Evolutionary conservation across 2,888 invertebrate genomes (phyloP).

Genomic region (Osmoderma eremita): DNA sequence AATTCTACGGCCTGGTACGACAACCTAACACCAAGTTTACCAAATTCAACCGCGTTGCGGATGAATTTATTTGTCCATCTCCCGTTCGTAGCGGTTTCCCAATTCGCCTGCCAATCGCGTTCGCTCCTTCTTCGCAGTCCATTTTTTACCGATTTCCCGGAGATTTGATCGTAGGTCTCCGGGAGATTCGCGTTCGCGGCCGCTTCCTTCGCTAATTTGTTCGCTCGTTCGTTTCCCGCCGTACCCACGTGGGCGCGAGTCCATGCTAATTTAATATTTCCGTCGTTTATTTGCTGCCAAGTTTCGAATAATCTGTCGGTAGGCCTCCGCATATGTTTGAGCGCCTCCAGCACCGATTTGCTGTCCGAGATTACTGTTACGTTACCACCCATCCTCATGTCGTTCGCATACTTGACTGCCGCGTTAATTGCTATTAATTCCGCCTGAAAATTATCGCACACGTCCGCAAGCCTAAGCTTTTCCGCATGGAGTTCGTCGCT

Average conservation of each 20-base stretch:
- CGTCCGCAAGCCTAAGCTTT: background rate
- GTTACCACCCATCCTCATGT: background rate
- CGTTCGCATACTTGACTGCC: background rate
- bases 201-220: slow-evolving; percentile 10
- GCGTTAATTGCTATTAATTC: background rate
- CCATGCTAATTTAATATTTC: background rate
- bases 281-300: background rate
- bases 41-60: background rate
- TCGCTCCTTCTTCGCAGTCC: background rate
- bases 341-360: too few relatives aligned
- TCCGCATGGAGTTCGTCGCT: too few relatives aligned
- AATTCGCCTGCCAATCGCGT: background rate
- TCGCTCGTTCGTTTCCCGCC: slow-evolving; percentile 1
- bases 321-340: too few relatives aligned
- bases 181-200: background rate
- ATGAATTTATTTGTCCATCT: slow-evolving; percentile 7
- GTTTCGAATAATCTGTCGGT: background rate
- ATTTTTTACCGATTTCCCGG: background rate
- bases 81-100: background rate
- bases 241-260: slow-evolving; percentile 2
- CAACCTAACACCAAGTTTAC: background rate
- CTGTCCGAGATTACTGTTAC: too few relatives aligned
- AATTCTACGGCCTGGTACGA: slow-evolving; percentile 18
- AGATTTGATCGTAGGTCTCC: background rate
- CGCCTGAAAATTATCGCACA: background rate